A percentile compares a stretch with the other conserved stretches of the same genome.
phyloP scores from a whole-genome alignment of 2,113 vertebrate species.

The Ceyx melanurus region DNA sequence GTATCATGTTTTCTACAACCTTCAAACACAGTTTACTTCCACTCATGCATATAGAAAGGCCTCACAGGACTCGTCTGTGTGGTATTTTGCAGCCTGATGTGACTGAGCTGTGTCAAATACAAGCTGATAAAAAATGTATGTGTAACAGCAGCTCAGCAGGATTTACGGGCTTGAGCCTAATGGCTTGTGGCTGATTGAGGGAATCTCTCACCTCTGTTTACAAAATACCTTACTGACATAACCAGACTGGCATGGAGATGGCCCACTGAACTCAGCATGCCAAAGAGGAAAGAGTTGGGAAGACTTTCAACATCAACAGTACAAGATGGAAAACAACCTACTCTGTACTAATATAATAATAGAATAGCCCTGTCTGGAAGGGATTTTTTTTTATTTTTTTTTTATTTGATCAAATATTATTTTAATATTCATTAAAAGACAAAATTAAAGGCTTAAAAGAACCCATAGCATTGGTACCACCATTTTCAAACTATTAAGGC shows the following conservation, averaged over 20 bases:
- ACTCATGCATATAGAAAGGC: background rate
- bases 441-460: background rate
- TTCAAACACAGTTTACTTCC: background rate
- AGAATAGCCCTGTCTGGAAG: background rate
- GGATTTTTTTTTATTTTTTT: too few relatives aligned
- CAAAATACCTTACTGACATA: background rate
- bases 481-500: background rate
- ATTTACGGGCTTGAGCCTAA: background rate
- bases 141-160: background rate
- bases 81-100: background rate
- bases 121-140: background rate
- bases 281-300: background rate
- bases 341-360: background rate
- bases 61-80: background rate
- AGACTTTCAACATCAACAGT: background rate
- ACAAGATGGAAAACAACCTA: background rate
- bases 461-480: fast-evolving
- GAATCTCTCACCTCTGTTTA: background rate
- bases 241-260: background rate
- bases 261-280: background rate
- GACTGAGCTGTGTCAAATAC: background rate
- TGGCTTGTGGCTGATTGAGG: background rate
- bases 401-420: background rate
- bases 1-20: background rate
- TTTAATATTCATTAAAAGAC: background rate